Base-by-base conservation (phyloP, 2,888 invertebrate species). In the Metopia argyrocephala region DNA sequence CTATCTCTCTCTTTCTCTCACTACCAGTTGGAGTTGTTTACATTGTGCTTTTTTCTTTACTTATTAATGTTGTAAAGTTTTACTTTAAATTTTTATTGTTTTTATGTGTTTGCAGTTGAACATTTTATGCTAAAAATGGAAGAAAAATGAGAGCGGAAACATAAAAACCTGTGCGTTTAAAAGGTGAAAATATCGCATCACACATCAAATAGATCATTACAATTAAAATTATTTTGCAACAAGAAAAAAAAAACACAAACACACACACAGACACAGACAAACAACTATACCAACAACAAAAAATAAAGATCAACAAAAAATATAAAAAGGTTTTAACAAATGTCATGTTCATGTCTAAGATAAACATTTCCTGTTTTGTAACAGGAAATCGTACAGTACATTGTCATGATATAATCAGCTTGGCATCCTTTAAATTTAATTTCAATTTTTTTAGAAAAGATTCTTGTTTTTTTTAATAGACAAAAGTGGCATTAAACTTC, bases 131-230 rank as follows among this genome's bases (percentile, higher is more conserved):
- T 38, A 15, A 38, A 0, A 9, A 38, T 12, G 12, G 15, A 38
- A 38, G 25, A 9, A 62, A 62, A 76, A 76, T 61, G 61, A 76
- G 61, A 76, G 68, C 75, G 75, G 68, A 76, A 76, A 76, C 68
- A 68, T 76, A 76, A 76, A 76, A 76, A 68, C 68, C 68, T 68
- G 46, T 76, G 61, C 61, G 54, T 61, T 76, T 76, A 54, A 61
- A 68, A 68, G 75, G 68, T 68, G 68, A 76, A 76, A 68, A 76
- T 68, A 45, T 61, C 46, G 28, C 52, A 68, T 61, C 61, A 59
- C 7, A n/a, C 65, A 27, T 38, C 31, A 38, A 15, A 38, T 38
- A 38, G 38, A 38, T 38, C 38, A 38, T 38, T 38, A 38, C 38
- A 38, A 59, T 52, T 75, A 18, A 27, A 48, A 66, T 66, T 66